These are phyloP conservation scores for Punctoribates punctum DNA, from an alignment of 2,888 invertebrate species.

Conservation along the genomic window DNA sequence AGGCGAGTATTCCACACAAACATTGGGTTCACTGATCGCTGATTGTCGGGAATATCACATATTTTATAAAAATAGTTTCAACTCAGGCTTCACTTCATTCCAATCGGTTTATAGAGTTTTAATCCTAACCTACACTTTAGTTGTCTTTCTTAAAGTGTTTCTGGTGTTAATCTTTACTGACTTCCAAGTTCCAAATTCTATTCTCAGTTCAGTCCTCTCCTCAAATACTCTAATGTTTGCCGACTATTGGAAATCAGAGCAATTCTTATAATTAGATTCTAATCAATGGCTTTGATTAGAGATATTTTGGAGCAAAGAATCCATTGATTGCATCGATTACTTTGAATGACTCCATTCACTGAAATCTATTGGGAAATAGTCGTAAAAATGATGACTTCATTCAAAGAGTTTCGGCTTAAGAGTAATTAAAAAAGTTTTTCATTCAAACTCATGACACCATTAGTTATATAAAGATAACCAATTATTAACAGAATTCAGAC, in stretches of 20 bases:
- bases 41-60: not conserved
- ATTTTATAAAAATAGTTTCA: slow-evolving; percentile 25
- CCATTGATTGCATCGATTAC: not conserved
- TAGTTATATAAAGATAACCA: not conserved
- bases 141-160: not conserved
- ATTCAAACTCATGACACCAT: not conserved
- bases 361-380: not conserved
- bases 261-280: no score
- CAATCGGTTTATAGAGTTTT: slow-evolving; percentile 20
- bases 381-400: slow-evolving; percentile 5
- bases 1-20: not conserved
- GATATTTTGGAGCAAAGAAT: no score
- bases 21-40: slow-evolving; percentile 6
- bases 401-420: not conserved
- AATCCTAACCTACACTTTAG: not conserved
- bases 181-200: not conserved
- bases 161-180: slow-evolving; percentile 30
- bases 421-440: not conserved
- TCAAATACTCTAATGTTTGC: no score
- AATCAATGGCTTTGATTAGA: no score
- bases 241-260: no score
- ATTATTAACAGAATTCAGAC: not conserved
- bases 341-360: not conserved
- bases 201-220: no score
- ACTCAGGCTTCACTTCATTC: slow-evolving; percentile 18